phyloP scores from a whole-genome alignment of 2,797 vertebrate species.

The Melanotaenia parkinsoni region DNA sequence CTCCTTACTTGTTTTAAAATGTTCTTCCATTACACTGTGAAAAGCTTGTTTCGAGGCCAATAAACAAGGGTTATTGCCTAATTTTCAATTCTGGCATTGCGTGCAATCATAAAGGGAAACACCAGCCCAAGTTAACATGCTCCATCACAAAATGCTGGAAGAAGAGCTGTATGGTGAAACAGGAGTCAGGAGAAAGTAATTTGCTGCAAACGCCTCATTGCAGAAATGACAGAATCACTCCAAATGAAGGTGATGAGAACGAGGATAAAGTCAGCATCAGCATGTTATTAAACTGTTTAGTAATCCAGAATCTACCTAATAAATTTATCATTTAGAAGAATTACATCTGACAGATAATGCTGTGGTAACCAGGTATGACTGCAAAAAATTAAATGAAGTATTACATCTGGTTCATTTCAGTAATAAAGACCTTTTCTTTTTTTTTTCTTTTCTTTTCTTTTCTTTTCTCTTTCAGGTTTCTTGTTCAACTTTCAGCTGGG shows the following conservation, averaged over 20 bases:
- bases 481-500: not conserved
- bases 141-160: not conserved
- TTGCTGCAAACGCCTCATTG: not conserved
- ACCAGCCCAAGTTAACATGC: not conserved
- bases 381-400: too few species aligned
- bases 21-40: slow-evolving; percentile 24
- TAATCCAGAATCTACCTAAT: not conserved
- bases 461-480: too few species aligned
- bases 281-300: not conserved
- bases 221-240: not conserved
- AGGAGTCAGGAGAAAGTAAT: not conserved
- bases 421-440: not conserved
- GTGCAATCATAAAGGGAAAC: slow-evolving; percentile 23
- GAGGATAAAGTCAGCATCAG: not conserved
- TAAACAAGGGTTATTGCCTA: slow-evolving; percentile 33
- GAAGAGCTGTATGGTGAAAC: not conserved
- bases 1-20: slow-evolving; percentile 27
- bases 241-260: not conserved
- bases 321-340: not conserved
- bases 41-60: slow-evolving; percentile 37
- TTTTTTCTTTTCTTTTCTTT: too few species aligned
- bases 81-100: slow-evolving; percentile 20
- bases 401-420: not conserved
- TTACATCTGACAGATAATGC: not conserved
- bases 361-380: not conserved